These are phyloP conservation scores for Paguma larvata DNA, from an alignment of 2,797 vertebrate genomes.

Conservation along the genomic window DNA sequence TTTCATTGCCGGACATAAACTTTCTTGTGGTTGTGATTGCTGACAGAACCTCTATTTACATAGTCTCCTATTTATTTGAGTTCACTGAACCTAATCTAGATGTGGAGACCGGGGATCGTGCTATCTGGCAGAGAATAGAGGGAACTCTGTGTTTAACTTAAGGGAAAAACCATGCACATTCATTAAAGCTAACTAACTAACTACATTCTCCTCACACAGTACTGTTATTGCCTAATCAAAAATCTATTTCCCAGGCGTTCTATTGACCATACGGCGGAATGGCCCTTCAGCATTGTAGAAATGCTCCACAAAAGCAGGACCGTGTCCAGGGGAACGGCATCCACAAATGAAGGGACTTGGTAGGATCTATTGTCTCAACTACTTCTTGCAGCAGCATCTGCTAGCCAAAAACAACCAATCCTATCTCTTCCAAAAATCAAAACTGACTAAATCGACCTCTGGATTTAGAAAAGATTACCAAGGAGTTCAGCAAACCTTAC, in stretches of 20 bases:
- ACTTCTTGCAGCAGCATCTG: not conserved
- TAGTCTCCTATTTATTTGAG: not conserved
- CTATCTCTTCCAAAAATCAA: not conserved
- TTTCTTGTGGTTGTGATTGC: not conserved
- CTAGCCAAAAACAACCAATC: not conserved
- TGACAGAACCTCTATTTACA: not conserved
- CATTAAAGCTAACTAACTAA: not conserved
- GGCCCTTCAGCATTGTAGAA: not conserved
- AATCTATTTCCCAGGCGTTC: not conserved
- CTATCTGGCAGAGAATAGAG: not conserved
- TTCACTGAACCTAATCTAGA: not conserved
- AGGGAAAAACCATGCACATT: not conserved
- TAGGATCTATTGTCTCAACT: not conserved
- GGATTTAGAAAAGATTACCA: conserved; percentile 68
- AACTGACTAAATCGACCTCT: not conserved
- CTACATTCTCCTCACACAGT: not conserved
- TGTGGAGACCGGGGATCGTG: not conserved
- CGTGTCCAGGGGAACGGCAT: accelerated
- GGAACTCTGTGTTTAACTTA: not conserved
- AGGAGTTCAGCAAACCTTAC: conserved; percentile 92
- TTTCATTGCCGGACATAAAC: not conserved
- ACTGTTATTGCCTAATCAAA: not conserved
- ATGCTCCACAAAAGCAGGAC: not conserved
- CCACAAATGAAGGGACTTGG: not conserved
- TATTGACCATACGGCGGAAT: accelerated